These are phyloP conservation scores for Cephus cinctus DNA, from an alignment of 1,140 invertebrate species.

Conservation along the genomic window DNA sequence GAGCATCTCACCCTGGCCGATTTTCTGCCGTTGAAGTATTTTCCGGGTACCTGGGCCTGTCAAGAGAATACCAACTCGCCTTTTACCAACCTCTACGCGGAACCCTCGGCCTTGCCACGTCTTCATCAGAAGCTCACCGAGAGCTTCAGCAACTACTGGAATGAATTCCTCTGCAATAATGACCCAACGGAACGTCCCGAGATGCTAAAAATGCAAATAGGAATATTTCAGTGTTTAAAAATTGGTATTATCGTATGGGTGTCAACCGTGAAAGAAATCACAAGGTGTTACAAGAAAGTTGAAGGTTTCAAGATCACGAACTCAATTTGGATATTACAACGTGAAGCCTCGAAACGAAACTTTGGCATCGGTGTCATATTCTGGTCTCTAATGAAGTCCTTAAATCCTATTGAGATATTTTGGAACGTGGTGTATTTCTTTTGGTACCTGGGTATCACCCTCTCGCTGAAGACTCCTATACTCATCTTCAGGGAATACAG, in stretches of 20 bases:
- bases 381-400: conserved; percentile 25
- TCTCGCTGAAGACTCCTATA: conserved; percentile 39
- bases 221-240: conserved; percentile 61
- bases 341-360: conserved; percentile 42
- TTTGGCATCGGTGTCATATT: conserved; percentile 26
- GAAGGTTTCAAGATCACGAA: conserved; percentile 20
- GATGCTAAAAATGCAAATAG: conserved; percentile 62
- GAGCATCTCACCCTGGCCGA: conserved; percentile 71
- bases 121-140: conserved; percentile 67
- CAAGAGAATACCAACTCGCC: conserved; percentile 47
- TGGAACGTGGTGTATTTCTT: conserved; percentile 22
- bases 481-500: conserved; percentile 37
- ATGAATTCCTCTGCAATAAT: conserved; percentile 74
- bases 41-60: conserved; percentile 45
- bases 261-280: conserved; percentile 60
- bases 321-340: conserved; percentile 23
- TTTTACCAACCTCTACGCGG: conserved; percentile 60
- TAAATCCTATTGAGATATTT: conserved; percentile 37
- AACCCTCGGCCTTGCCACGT: conserved; percentile 65
- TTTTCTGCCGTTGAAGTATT: conserved; percentile 66
- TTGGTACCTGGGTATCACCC: conserved; percentile 37
- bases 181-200: conserved; percentile 73
- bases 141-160: conserved; percentile 73
- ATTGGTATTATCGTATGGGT: conserved; percentile 61
- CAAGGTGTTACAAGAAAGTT: conserved; percentile 38